phyloP scores from a whole-genome alignment of 2,113 vertebrate species.

The Serranochromis macrocephalus region DNA sequence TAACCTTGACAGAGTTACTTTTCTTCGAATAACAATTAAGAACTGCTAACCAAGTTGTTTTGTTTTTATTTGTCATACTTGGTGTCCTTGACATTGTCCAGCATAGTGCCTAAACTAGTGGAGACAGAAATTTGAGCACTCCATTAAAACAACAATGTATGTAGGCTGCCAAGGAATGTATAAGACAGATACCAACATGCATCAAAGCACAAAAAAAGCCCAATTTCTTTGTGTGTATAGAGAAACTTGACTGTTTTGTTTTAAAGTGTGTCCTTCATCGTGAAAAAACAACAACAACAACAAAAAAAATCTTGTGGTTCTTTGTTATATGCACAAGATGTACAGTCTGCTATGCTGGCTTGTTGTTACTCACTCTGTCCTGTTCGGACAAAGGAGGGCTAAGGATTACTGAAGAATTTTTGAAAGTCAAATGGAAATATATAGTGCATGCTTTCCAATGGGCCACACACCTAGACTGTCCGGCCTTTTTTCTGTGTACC shows the following conservation, averaged over 20 bases:
- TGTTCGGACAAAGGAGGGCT: background rate
- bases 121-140: constrained; percentile 45
- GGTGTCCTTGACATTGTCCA: constrained; percentile 49
- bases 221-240: background rate
- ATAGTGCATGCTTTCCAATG: constrained; percentile 56
- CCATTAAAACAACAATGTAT: constrained; percentile 36
- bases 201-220: constrained; percentile 26
- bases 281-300: background rate
- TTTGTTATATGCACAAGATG: constrained; percentile 17
- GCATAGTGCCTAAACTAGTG: constrained; percentile 59
- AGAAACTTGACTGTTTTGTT: background rate
- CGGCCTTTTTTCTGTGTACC: background rate
- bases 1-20: background rate
- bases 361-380: background rate
- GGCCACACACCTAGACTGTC: constrained; percentile 20
- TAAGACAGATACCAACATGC: constrained; percentile 9
- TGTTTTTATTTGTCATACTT: constrained; percentile 5
- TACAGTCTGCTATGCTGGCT: constrained; percentile 9
- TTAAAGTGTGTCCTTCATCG: background rate
- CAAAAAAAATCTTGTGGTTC: constrained; percentile 14
- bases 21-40: background rate
- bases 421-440: constrained; percentile 13
- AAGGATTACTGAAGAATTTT: background rate
- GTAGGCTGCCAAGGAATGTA: constrained; percentile 49
- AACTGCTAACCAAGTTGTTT: background rate